Conservation (phyloP, 2,888 invertebrate species). For the Acholoe squamosa region DNA sequence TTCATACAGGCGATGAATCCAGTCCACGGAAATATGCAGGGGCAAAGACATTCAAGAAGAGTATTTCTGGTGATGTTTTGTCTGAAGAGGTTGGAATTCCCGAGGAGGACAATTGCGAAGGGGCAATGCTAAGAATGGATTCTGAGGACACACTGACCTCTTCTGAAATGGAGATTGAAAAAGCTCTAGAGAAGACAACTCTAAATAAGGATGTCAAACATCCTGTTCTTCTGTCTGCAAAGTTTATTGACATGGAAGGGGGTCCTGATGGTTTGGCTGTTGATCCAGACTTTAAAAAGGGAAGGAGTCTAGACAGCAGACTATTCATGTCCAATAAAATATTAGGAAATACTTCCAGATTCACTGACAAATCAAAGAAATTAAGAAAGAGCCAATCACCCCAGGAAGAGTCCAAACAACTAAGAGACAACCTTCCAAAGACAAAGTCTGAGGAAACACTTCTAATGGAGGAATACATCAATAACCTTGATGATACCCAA, state of each 20-base stretch:
- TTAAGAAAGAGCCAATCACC: background rate
- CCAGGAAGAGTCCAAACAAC: background rate
- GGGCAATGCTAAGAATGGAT: background rate
- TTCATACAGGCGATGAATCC: background rate
- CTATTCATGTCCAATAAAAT: conserved; percentile 52
- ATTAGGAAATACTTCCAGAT: conserved; percentile 10
- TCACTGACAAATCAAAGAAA: background rate
- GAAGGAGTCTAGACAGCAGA: conserved; percentile 45
- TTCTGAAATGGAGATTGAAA: background rate
- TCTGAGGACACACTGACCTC: background rate
- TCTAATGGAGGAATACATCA: conserved; percentile 48
- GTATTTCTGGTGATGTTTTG: background rate
- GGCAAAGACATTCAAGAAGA: background rate
- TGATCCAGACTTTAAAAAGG: conserved; percentile 14
- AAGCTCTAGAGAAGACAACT: background rate
- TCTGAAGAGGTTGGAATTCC: background rate
- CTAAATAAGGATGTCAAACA: too few species aligned
- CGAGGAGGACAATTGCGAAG: background rate
- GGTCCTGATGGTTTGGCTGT: conserved; percentile 48
- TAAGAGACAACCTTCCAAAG: background rate
- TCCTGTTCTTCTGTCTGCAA: conserved; percentile 13
- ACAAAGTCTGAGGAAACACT: conserved; percentile 41
- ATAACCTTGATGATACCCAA: conserved; percentile 36
- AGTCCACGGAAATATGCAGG: background rate
- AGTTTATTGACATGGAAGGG: conserved; percentile 41